These are phyloP conservation scores for Ammodytes dubius DNA, from an alignment of 2,113 vertebrate genomes.

Conservation along the genomic window DNA sequence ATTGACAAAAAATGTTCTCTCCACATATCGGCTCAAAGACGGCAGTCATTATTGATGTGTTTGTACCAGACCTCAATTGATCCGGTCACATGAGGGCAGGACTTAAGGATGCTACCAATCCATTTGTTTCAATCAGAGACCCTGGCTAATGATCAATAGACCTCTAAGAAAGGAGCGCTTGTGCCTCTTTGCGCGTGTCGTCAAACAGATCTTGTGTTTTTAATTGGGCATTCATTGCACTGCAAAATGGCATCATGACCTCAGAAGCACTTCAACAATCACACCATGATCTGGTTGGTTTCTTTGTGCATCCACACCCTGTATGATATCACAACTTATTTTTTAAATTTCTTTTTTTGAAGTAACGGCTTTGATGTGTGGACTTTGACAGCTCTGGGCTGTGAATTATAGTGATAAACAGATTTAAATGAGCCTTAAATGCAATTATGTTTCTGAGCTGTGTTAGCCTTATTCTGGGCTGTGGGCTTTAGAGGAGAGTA, in stretches of 20 bases:
- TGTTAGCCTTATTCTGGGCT: conserved; percentile 66
- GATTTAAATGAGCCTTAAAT: conserved; percentile 75
- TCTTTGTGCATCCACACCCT: background rate
- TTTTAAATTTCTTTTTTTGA: conserved; percentile 54
- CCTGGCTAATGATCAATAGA: conserved; percentile 36
- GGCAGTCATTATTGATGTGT: conserved; percentile 60
- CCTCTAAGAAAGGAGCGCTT: conserved; percentile 12
- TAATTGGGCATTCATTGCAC: conserved; percentile 22
- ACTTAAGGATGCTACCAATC: conserved; percentile 56
- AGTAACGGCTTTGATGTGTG: conserved; percentile 68
- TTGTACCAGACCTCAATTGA: conserved; percentile 45
- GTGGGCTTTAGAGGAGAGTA: conserved; percentile 50
- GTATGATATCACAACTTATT: conserved; percentile 18
- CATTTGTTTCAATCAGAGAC: conserved; percentile 44
- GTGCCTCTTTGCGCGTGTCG: background rate
- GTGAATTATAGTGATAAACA: conserved; percentile 73
- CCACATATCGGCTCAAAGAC: conserved; percentile 6
- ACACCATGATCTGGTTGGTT: background rate
- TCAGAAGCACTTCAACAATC: conserved; percentile 17
- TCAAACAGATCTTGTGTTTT: conserved; percentile 8
- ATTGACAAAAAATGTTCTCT: conserved; percentile 35
- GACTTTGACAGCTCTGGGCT: conserved; percentile 64
- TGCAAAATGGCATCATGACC: background rate
- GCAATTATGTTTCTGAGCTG: conserved; percentile 66
- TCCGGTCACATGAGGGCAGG: conserved; percentile 37